These are phyloP conservation scores for Callyntrura guangdongensis DNA, from an alignment of 2,888 invertebrate species.

Conservation along the genomic window DNA sequence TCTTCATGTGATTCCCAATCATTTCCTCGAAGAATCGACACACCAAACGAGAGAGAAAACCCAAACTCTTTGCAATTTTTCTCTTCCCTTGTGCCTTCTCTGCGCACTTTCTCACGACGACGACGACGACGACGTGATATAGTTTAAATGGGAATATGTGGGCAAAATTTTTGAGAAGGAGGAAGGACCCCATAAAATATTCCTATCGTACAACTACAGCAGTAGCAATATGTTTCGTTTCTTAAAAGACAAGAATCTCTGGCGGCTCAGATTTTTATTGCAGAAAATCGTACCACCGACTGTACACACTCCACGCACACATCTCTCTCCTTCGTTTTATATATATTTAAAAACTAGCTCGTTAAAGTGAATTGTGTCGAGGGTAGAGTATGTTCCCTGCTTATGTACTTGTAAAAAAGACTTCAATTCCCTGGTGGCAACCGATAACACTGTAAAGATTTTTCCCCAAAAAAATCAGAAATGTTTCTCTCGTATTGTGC, in stretches of 20 bases:
- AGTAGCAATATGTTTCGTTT: background rate
- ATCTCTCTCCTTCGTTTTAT: no score
- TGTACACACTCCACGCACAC: no score
- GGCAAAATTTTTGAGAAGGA: slow-evolving; percentile 31
- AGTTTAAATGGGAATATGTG: slow-evolving; percentile 32
- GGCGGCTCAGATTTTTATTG: slow-evolving; percentile 17
- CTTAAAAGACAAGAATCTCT: background rate
- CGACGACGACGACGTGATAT: slow-evolving; percentile 5
- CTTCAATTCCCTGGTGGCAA: background rate
- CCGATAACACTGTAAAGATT: slow-evolving; percentile 7
- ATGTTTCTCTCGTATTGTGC: background rate
- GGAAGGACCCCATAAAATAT: slow-evolving; percentile 17
- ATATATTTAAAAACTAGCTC: background rate
- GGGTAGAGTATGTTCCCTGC: background rate
- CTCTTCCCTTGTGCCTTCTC: background rate
- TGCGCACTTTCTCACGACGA: background rate
- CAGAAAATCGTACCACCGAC: background rate
- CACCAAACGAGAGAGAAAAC: background rate
- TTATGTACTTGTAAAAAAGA: background rate
- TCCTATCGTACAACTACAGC: background rate
- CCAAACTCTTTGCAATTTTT: background rate
- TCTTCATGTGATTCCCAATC: slow-evolving; percentile 17
- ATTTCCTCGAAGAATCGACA: background rate
- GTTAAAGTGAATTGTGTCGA: slow-evolving; percentile 4
- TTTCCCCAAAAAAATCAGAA: background rate